These are phyloP conservation scores for Argynnis bischoffii DNA, from an alignment of 2,888 invertebrate species.

Conservation along the genomic window DNA sequence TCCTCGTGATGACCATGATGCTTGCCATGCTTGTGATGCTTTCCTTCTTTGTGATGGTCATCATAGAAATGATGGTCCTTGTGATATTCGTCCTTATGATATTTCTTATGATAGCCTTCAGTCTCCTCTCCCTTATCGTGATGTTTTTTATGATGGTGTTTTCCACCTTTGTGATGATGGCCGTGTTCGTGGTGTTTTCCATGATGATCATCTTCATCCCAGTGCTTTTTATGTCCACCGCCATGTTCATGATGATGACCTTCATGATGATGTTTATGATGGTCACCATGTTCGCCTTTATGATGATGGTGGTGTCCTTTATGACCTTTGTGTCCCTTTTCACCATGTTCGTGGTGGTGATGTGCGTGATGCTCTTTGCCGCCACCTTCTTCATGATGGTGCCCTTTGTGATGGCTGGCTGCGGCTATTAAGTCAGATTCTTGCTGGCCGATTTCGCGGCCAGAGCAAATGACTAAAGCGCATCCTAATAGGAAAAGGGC, in stretches of 20 bases:
- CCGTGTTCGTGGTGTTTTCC: slow-evolving; percentile 89
- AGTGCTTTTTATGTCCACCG: slow-evolving; percentile 90
- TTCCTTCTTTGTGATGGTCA: slow-evolving; percentile 91
- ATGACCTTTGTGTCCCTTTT: slow-evolving; percentile 90
- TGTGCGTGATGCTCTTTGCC: slow-evolving; percentile 86
- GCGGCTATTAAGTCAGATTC: slow-evolving; percentile 76
- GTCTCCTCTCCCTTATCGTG: slow-evolving; percentile 93
- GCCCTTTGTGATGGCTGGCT: slow-evolving; percentile 73
- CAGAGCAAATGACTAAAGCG: slow-evolving; percentile 58
- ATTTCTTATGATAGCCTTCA: slow-evolving; percentile 92
- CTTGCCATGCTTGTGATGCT: slow-evolving; percentile 90
- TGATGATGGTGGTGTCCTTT: slow-evolving; percentile 89
- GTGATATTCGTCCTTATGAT: slow-evolving; percentile 93
- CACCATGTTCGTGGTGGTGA: slow-evolving; percentile 86
- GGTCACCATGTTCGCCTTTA: slow-evolving; percentile 88
- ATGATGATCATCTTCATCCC: slow-evolving; percentile 88
- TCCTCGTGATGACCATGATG: slow-evolving; percentile 89
- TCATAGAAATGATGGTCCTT: slow-evolving; percentile 95
- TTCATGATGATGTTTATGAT: slow-evolving; percentile 89
- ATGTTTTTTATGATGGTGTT: slow-evolving; percentile 90
- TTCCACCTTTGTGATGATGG: slow-evolving; percentile 85
- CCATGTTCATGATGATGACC: slow-evolving; percentile 89
- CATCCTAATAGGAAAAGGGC: slow-evolving; percentile 70
- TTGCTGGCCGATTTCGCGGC: slow-evolving; percentile 64
- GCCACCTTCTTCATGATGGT: slow-evolving; percentile 85